Evolutionary conservation across 2,888 invertebrate species (phyloP).

Genomic region (Chaitophorus viminalis): DNA sequence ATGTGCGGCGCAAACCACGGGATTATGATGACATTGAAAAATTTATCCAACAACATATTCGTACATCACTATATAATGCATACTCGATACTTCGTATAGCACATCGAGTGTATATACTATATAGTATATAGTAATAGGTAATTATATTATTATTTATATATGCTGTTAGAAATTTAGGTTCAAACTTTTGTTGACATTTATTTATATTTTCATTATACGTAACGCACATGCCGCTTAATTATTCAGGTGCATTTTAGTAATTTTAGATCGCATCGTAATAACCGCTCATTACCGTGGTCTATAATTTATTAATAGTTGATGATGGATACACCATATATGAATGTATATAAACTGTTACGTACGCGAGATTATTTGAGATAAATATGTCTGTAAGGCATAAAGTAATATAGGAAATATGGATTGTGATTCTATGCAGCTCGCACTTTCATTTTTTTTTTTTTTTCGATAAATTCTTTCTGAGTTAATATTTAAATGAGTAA

Average conservation of each 20-base stretch:
- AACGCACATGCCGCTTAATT: background rate
- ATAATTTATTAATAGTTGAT: background rate
- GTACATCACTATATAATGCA: no score
- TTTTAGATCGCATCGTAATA: background rate
- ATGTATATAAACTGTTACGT: background rate
- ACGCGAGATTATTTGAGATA: background rate
- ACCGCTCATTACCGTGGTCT: background rate
- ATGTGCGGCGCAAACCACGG: background rate
- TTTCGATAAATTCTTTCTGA: background rate
- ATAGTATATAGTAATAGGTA: no score
- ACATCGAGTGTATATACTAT: background rate
- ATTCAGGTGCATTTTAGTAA: background rate
- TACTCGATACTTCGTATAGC: background rate
- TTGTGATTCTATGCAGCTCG: background rate
- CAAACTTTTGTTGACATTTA: background rate
- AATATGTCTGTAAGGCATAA: constrained; percentile 14
- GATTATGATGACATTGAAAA: background rate
- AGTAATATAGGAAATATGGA: background rate
- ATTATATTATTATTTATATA: background rate
- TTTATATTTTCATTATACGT: background rate
- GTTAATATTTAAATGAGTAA: constrained; percentile 19
- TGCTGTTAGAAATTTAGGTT: background rate
- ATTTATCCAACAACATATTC: background rate
- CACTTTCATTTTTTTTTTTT: constrained; percentile 37
- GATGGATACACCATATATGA: background rate